A percentile compares a stretch with the other conserved stretches of the same genome.
phyloP scores from a whole-genome alignment of 1,140 invertebrate genomes.

The Eupeodes corollae region DNA sequence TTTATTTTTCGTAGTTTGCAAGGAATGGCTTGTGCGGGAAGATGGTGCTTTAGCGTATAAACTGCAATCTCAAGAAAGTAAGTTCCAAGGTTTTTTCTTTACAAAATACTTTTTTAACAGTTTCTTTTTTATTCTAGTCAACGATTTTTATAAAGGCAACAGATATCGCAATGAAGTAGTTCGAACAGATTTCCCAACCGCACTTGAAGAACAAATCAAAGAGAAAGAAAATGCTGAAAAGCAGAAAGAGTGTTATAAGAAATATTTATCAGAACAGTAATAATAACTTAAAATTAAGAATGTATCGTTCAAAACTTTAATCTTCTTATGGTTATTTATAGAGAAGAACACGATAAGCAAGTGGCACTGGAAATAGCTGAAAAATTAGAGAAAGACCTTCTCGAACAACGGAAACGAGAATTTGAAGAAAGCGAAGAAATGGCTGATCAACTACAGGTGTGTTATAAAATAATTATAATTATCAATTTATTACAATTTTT shows the following conservation, averaged over 20 bases:
- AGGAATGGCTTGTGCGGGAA: slow-evolving; percentile 84
- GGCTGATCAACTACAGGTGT: slow-evolving; percentile 38
- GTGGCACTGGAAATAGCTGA: slow-evolving; percentile 54
- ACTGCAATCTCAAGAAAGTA: slow-evolving; percentile 84
- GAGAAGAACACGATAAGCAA: slow-evolving; percentile 58
- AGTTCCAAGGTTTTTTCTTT: slow-evolving; percentile 34
- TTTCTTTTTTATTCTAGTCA: slow-evolving; percentile 43
- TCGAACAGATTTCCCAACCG: slow-evolving; percentile 76
- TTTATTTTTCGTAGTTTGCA: slow-evolving; percentile 53
- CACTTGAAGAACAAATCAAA: slow-evolving; percentile 66
- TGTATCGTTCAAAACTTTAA: neutral
- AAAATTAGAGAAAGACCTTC: slow-evolving; percentile 48
- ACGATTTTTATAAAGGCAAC: slow-evolving; percentile 74
- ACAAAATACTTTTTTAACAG: neutral
- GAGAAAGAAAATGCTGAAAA: slow-evolving; percentile 56
- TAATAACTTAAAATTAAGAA: slow-evolving; percentile 1
- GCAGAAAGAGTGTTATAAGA: slow-evolving; percentile 45
- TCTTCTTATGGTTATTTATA: slow-evolving; percentile 18
- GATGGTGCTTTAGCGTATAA: slow-evolving; percentile 81
- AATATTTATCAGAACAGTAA: slow-evolving; percentile 29
- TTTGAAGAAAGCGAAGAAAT: slow-evolving; percentile 41
- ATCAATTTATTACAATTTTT: too few relatives aligned
- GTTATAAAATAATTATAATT: neutral
- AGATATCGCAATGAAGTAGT: slow-evolving; percentile 76
- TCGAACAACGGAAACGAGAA: slow-evolving; percentile 40